Percentiles rank a stretch among this genome's conserved stretches.
These are phyloP conservation scores for Chymomyza amoena DNA, from an alignment of 2,888 invertebrate species.

Conservation along the genomic window DNA sequence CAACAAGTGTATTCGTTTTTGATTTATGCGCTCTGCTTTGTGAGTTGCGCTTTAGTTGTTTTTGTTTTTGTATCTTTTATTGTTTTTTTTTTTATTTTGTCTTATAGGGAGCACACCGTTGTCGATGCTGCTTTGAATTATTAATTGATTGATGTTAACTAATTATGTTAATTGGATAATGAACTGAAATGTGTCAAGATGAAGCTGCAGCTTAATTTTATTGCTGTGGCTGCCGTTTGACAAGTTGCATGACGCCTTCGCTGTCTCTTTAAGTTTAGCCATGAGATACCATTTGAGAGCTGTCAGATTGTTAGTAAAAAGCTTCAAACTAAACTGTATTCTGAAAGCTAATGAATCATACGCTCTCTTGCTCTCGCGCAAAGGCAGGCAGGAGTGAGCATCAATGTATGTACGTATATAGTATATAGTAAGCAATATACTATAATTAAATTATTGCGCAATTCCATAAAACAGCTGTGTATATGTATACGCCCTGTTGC, in stretches of 20 bases:
- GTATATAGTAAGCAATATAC: not conserved
- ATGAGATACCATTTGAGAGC: not conserved
- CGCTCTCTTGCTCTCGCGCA: not conserved
- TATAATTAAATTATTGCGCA: not conserved
- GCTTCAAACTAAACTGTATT: not conserved
- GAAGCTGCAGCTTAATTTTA: conserved; percentile 41
- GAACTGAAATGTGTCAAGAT: conserved; percentile 65
- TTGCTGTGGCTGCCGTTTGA: conserved; percentile 10
- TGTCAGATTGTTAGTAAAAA: not conserved
- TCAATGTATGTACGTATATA: not conserved
- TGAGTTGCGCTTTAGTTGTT: conserved; percentile 3
- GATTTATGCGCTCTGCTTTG: conserved; percentile 58
- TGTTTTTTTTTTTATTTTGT: not conserved
- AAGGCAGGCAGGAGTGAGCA: not conserved
- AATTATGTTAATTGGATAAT: conserved; percentile 71
- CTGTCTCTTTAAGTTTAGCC: not conserved
- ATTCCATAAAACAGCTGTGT: not conserved
- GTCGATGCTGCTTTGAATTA: conserved; percentile 45
- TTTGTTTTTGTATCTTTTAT: not conserved
- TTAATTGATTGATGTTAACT: conserved; percentile 71
- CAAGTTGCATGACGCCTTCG: conserved; percentile 1
- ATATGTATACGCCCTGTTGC: not conserved
- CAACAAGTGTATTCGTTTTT: conserved; percentile 69
- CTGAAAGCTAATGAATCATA: not conserved
- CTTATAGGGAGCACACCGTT: conserved; percentile 5